Base-by-base conservation (phyloP, 1,140 invertebrate species). In the Platyscapa corneri region DNA sequence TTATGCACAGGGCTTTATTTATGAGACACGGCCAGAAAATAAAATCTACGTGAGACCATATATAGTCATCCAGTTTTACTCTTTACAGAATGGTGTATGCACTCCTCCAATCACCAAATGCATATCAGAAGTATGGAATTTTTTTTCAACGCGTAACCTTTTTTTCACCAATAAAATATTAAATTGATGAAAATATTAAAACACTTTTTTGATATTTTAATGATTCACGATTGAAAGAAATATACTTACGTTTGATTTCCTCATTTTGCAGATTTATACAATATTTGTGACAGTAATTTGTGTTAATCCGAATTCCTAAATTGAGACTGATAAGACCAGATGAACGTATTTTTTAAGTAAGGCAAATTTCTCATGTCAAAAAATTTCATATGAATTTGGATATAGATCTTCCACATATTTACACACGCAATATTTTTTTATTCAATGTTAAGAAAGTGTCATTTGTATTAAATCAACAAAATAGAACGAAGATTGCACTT, bases 1-100 rank as follows among this genome's bases (percentile, higher is more conserved):
- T 34, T 74, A 74, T 74, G 37, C 70, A 74, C 37, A 74, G 70
- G 70, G n/a, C 37, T 42, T 74, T 74, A 74, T 74, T 74, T 74
- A 74, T 74, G 70, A 74, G 70, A 42, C 37, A 74, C 30, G 70
- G 37, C 2, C 30, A 32, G 70, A 74, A 74, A 74, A 74, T 74
- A 74, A 74, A 74, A 74, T 74, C 70, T 74, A 74, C n/a, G 70
- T 7, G 37, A 74, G 70, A 3, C 37, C 70, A 74, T 42, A 42
- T 74, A 42, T 27, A 74, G 70, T 39, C 70, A 72, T 74, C 23
- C 37, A 74, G 70, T 74, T 74, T 74, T 39, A 39, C 8, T 42
- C 23, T 72, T 32, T 37, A 16, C 67, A 30, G 37, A 39, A 72
- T 37, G 34, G 67, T 3, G 37, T 34, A 20, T 30, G 67, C 67